These are phyloP conservation scores for Magallana ariakensis DNA, from an alignment of 1,140 invertebrate species.

Conservation along the genomic window DNA sequence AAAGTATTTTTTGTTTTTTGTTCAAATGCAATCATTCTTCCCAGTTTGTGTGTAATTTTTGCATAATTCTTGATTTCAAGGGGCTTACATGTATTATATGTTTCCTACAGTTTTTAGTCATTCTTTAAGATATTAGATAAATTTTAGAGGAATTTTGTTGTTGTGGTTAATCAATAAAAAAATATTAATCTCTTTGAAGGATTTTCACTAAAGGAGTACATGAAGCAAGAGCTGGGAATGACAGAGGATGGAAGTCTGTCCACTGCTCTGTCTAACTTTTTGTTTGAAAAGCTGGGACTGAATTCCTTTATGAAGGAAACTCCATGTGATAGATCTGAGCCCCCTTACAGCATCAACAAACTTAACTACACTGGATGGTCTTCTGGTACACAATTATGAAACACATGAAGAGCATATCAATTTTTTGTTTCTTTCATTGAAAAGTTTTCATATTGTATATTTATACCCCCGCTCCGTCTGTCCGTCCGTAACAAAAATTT, in stretches of 20 bases:
- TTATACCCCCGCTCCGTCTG: not conserved
- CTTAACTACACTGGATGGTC: constrained; percentile 32
- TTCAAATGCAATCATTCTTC: too few species aligned
- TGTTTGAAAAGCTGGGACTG: constrained; percentile 32
- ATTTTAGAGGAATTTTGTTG: too few species aligned
- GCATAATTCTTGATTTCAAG: too few species aligned
- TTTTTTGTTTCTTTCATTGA: not conserved
- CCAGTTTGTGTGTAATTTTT: too few species aligned
- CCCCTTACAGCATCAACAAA: constrained; percentile 15
- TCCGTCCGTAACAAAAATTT: too few species aligned
- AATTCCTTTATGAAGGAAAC: constrained; percentile 14
- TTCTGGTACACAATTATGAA: not conserved
- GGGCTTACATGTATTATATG: too few species aligned
- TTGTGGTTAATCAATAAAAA: too few species aligned
- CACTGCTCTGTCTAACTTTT: constrained; percentile 1
- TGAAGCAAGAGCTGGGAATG: constrained; percentile 16
- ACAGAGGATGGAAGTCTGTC: not conserved
- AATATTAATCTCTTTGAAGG: not conserved
- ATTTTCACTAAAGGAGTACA: constrained; percentile 27
- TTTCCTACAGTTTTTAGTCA: too few species aligned
- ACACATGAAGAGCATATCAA: not conserved
- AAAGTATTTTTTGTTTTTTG: too few species aligned
- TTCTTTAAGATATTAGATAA: too few species aligned
- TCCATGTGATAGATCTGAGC: constrained; percentile 11
- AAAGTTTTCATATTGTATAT: not conserved